Evolutionary conservation across 2,797 vertebrate genomes (phyloP).

Genomic region (Pipistrellus pipistrellus): DNA sequence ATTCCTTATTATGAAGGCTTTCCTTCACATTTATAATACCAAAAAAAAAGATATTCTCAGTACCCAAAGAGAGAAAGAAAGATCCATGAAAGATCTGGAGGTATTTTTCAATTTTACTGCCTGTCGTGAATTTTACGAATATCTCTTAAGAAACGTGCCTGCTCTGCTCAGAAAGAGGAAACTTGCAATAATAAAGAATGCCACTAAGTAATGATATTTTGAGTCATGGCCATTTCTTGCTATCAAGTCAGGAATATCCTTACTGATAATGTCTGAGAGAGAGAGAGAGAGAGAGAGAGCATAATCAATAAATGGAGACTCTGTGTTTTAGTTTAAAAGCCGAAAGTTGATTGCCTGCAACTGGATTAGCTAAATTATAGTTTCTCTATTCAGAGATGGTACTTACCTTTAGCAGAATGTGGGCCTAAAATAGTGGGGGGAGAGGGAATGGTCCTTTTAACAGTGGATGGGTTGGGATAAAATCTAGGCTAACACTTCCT

Average conservation of each 20-base stretch:
- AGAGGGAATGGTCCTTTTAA: background rate
- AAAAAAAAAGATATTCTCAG: slow-evolving; percentile 60
- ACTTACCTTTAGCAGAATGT: background rate
- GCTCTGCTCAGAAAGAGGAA: slow-evolving; percentile 28
- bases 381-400: slow-evolving; percentile 28
- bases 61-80: slow-evolving; percentile 57
- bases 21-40: slow-evolving; percentile 48
- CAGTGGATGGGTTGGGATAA: background rate
- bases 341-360: slow-evolving; percentile 28
- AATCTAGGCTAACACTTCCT: slow-evolving; percentile 24
- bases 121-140: slow-evolving; percentile 51
- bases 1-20: slow-evolving; percentile 59
- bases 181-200: background rate
- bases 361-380: background rate
- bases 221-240: slow-evolving; percentile 47
- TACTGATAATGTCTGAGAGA: slow-evolving; percentile 23
- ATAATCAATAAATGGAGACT: slow-evolving; percentile 27
- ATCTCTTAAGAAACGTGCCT: slow-evolving; percentile 5
- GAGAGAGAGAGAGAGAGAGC: background rate
- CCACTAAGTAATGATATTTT: slow-evolving; percentile 51
- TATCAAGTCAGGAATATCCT: slow-evolving; percentile 61
- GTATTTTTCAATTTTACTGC: slow-evolving; percentile 50
- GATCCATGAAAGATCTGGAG: background rate
- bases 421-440: background rate
- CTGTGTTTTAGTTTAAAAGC: slow-evolving; percentile 57